phyloP scores from a whole-genome alignment of 2,797 vertebrate species.

The Triplophysa bombifrons region DNA sequence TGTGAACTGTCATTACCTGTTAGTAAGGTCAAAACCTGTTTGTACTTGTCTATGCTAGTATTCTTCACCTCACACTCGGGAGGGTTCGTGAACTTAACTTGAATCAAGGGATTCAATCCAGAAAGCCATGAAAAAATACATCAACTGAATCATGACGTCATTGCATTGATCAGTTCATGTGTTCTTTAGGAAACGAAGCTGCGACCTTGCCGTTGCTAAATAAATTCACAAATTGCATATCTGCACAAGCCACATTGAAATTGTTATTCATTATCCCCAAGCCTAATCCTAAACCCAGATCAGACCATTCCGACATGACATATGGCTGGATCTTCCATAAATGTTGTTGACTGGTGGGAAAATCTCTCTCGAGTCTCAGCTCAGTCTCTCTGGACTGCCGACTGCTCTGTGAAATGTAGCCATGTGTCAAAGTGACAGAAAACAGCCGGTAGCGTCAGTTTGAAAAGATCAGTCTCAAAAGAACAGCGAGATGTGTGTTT shows the following conservation, averaged over 20 bases:
- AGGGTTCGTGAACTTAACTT: background rate
- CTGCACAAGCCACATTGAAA: slow-evolving; percentile 9
- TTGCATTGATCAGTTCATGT: background rate
- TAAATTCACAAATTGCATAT: background rate
- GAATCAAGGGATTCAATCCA: background rate
- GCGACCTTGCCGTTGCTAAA: no score
- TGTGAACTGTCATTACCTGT: slow-evolving; percentile 22
- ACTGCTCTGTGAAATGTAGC: slow-evolving; percentile 24
- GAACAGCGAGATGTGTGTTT: background rate
- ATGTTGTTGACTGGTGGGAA: slow-evolving; percentile 21
- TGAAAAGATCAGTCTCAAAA: slow-evolving; percentile 44
- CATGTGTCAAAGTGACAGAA: slow-evolving; percentile 56
- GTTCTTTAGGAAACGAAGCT: background rate
- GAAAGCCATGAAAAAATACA: background rate
- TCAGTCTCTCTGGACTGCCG: slow-evolving; percentile 28
- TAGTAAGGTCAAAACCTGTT: slow-evolving; percentile 14
- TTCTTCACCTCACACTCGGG: background rate
- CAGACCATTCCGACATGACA: slow-evolving; percentile 26
- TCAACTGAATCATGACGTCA: background rate
- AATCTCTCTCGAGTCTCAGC: slow-evolving; percentile 34
- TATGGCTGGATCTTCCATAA: slow-evolving; percentile 32
- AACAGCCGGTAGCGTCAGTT: slow-evolving; percentile 39
- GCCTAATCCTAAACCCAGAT: slow-evolving; percentile 43
- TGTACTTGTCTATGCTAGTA: background rate
- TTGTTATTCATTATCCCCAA: slow-evolving; percentile 32